Evolutionary conservation across 2,888 invertebrate genomes (phyloP).

Genomic region (Nymphalis c-album): DNA sequence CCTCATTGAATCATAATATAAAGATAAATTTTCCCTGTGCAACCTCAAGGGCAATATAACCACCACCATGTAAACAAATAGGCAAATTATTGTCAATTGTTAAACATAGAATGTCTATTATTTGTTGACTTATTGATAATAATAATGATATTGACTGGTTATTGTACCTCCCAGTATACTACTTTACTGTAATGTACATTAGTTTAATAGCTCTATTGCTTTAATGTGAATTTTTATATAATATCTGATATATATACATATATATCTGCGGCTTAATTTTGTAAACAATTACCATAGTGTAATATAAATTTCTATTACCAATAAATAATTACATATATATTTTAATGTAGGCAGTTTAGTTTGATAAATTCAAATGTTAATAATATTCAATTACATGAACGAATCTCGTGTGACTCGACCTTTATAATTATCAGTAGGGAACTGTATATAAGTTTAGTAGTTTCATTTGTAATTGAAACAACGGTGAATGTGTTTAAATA

Average conservation of each 20-base stretch:
- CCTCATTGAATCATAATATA: constrained; percentile 23
- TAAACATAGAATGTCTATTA: constrained; percentile 52
- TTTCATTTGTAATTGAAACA: constrained; percentile 20
- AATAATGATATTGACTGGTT: constrained; percentile 38
- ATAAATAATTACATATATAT: constrained; percentile 13
- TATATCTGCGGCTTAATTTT: constrained; percentile 29
- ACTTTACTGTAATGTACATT: constrained; percentile 25
- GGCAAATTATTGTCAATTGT: constrained; percentile 69
- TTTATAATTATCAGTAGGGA: constrained; percentile 13
- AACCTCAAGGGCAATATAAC: constrained; percentile 42
- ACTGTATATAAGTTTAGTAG: constrained; percentile 27
- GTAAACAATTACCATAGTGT: constrained; percentile 20
- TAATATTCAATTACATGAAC: constrained; percentile 22
- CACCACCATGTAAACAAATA: constrained; percentile 49
- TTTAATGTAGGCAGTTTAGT: constrained; percentile 9
- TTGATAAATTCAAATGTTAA: constrained; percentile 19
- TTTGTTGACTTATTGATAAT: constrained; percentile 49
- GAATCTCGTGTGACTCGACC: constrained; percentile 33
- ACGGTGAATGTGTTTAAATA: constrained; percentile 41
- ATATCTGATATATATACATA: constrained; percentile 7
- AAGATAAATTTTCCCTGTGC: constrained; percentile 21
- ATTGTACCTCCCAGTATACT: constrained; percentile 39
- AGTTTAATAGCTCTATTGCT: constrained; percentile 25
- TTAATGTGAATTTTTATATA: constrained; percentile 23
- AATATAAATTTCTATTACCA: constrained; percentile 24